Evolutionary conservation across 2,797 vertebrate species (phyloP), one percentile per base, ranked within the genome.

Genomic region (Passerculus sandwichensis): DNA sequence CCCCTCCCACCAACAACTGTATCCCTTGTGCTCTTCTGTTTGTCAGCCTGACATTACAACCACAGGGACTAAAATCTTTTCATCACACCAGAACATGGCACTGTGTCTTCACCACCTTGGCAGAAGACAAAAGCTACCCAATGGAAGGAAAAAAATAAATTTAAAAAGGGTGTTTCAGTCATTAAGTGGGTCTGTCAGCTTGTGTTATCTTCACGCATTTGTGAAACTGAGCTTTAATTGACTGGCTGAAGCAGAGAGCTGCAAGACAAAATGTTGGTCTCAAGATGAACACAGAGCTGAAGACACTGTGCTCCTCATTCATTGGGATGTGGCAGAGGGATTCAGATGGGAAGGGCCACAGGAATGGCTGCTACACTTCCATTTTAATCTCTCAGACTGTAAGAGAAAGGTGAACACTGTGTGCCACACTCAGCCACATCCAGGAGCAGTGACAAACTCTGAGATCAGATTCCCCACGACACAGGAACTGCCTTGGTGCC

Each of bases 191-290:
- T 88, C 91, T 95, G 72, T 88, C 51, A 89, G 80, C 25, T 40
- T 48, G 36, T 59, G 75, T 94, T 94, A 84, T 15, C 87, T 70
- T 94, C 82, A 47, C 17, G 50, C 54, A 47, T 67, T 91, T 95
- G 80, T 76, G 88, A 88, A 90, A 86, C 54, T 15, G 6, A 81
- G 71, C 70, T 95, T 94, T 96, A 96, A 95, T 54, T 94, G 93
- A 75, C 40, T 78, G 72, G 51, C 79, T 78, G 79, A 54, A 45
- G 27, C 0, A 1, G 81, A 90, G 75, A 69, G 72, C 27, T 2
- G 3, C 69, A 89, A 83, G 75, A 84, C 32, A 84, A 81, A 81
- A 93, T 48, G 53, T 23, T 36, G 30, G 77, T 82, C 77, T 94
- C 56, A 27, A 44, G 73, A 84, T 21, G 64, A 82, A 50, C 65